Base-by-base conservation (phyloP, 2,797 vertebrate genomes). In the Eulemur albifrons region DNA sequence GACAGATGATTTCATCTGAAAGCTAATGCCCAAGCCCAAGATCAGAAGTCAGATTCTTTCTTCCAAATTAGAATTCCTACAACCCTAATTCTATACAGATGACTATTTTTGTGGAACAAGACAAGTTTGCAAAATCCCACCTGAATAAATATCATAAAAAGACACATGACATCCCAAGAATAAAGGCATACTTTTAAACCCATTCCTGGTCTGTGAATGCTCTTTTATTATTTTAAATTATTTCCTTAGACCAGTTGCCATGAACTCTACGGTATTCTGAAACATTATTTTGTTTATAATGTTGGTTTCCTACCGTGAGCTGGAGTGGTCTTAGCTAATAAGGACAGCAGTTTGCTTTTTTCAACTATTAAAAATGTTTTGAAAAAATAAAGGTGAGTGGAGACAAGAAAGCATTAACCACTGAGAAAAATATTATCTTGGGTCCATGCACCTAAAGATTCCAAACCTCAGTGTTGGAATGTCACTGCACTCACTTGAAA, bases 251-350 rank as follows among this genome's bases (percentile, higher is more conserved):
- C 30, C 43, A 84, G 38, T n/a, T 85, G 50, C 59, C 81, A 76
- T 50, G 40, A 77, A 75, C 17, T 21, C 57, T 54, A 43, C 5
- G 59, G 65, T 89, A 90, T 93, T 89, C 35, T 85, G 23, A 93
- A 75, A 32, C 20, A 70, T 67, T 59, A 63, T 93, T 93, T 95
- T 92, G 21, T 69, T 80, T 93, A 43, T 79, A 82, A 77, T 76
- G 50, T 30, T 82, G 30, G 57, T 23, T 52, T 96, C 57, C 90
- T 40, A 73, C 80, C 70, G 73, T 43, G 76, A 85, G 32, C 5
- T 88, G 40, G 20, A 92, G 76, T 85, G n/a, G 50, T 85, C 48
- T 75, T 93, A 94, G 12, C 40, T 82, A 93, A 97, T 79, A 52
- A 88, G 30, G 23, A 79, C 20, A 83, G 21, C 15, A 67, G 20